Conservation (phyloP, 2,113 vertebrate genomes). For the Egretta garzetta region DNA sequence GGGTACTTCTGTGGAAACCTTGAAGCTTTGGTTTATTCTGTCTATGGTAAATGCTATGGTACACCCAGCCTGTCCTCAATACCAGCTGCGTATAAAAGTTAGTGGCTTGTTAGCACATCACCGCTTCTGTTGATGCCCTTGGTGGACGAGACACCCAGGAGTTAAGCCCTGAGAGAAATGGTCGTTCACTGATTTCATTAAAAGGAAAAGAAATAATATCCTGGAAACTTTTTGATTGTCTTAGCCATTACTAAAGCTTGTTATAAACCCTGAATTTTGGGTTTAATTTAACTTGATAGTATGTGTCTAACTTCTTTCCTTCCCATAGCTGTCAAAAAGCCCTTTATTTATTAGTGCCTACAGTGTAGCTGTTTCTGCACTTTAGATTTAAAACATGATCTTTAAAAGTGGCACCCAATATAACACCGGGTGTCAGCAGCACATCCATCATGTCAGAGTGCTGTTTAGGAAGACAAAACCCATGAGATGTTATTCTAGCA, state of each 20-base stretch:
- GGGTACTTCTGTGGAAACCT: background rate
- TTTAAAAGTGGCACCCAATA: slow-evolving; percentile 33
- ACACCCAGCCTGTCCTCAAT: background rate
- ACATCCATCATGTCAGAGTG: slow-evolving; percentile 23
- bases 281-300: slow-evolving; percentile 3
- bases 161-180: background rate
- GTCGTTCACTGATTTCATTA: background rate
- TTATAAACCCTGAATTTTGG: background rate
- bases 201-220: background rate
- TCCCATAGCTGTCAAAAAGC: background rate
- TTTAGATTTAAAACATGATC: slow-evolving; percentile 38
- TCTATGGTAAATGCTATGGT: background rate
- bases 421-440: slow-evolving; percentile 39
- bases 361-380: background rate
- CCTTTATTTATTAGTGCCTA: slow-evolving; percentile 44
- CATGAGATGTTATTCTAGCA: slow-evolving; percentile 10
- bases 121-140: background rate
- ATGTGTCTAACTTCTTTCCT: background rate
- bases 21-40: background rate
- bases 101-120: background rate
- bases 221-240: slow-evolving; percentile 35
- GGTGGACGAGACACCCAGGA: background rate
- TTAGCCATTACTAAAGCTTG: background rate
- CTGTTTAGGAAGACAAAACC: background rate
- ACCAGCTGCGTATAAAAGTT: background rate